These are phyloP conservation scores for Halcyon smyrnensis DNA, from an alignment of 2,797 vertebrate genomes.

Conservation along the genomic window DNA sequence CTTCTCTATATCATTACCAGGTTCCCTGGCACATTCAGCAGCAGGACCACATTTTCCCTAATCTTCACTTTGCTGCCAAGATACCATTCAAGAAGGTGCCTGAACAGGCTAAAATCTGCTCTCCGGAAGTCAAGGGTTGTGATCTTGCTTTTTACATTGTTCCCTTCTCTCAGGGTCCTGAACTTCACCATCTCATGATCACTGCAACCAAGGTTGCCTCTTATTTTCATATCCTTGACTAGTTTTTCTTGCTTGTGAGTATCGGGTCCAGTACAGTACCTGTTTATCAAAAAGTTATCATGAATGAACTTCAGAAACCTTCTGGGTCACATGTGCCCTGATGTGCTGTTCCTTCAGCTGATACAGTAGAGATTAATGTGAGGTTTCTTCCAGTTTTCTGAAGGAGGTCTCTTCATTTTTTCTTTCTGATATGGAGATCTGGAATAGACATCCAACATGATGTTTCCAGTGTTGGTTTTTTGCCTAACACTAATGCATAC, in stretches of 20 bases:
- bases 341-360: background rate
- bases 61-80: background rate
- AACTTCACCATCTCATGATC: background rate
- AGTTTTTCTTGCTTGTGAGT: background rate
- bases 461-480: background rate
- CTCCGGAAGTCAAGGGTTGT: background rate
- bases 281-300: background rate
- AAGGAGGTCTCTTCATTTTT: background rate
- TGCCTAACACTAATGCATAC: background rate
- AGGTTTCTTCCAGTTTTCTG: background rate
- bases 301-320: background rate
- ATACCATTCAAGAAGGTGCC: background rate
- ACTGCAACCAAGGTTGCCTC: background rate
- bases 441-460: background rate
- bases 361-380: accelerated
- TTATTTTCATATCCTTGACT: background rate
- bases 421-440: background rate
- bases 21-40: background rate
- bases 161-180: background rate
- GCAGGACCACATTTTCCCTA: background rate
- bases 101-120: background rate
- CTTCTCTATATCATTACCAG: background rate
- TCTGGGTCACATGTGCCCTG: background rate
- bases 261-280: background rate
- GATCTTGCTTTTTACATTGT: background rate